A percentile compares a stretch with the other conserved stretches of the same genome.
Evolutionary conservation across 1,140 invertebrate genomes (phyloP).

Genomic region (Drosophila funebris): DNA sequence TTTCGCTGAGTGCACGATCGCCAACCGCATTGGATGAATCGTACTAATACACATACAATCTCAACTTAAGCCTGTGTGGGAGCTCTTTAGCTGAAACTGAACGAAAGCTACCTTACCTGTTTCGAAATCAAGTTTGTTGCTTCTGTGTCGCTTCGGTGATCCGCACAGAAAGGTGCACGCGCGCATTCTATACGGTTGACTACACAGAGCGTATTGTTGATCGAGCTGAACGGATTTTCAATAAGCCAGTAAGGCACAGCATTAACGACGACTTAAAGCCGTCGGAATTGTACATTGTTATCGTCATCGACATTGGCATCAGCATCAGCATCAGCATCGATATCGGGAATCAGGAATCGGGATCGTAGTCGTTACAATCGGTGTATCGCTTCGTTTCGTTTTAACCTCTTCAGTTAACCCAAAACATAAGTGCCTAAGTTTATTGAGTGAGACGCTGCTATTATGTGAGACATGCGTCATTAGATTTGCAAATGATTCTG

Average conservation of each 20-base stretch:
- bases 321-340: background rate
- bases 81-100: slow-evolving; percentile 61
- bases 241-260: slow-evolving; percentile 47
- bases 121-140: slow-evolving; percentile 80
- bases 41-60: slow-evolving; percentile 11
- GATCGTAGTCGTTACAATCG: background rate
- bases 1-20: slow-evolving; percentile 49
- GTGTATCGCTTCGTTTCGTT: background rate
- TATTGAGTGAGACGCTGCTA: background rate
- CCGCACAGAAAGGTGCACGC: slow-evolving; percentile 80
- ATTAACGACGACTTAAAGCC: slow-evolving; percentile 42
- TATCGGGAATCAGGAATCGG: background rate
- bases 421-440: slow-evolving; percentile 13
- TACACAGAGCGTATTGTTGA: slow-evolving; percentile 51
- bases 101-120: slow-evolving; percentile 80
- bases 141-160: slow-evolving; percentile 80
- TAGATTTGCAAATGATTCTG: slow-evolving; percentile 65
- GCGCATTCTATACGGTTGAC: slow-evolving; percentile 79
- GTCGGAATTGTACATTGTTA: slow-evolving; percentile 50
- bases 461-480: slow-evolving; percentile 50
- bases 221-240: slow-evolving; percentile 55
- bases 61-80: slow-evolving; percentile 22
- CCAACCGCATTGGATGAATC: slow-evolving; percentile 58
- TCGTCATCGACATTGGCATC: slow-evolving; percentile 1
- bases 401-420: background rate